Evolutionary conservation across 2,113 vertebrate species (phyloP).

Genomic region (Formicarius rufipectus): DNA sequence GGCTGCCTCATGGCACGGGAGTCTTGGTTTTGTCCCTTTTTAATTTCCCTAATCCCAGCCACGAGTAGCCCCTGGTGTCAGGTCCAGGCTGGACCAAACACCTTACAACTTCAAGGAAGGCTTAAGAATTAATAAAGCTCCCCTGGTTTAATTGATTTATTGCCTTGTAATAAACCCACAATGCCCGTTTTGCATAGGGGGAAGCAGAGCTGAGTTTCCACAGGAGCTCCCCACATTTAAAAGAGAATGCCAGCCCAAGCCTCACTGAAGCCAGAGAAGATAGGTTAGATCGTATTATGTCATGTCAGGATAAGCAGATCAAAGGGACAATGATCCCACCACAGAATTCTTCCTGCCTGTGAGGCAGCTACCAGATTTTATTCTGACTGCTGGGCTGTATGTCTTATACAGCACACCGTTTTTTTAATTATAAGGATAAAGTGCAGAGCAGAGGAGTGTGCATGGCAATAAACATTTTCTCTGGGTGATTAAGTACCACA

Average conservation of each 20-base stretch:
- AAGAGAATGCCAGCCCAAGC: not conserved
- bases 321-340: not conserved
- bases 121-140: no score
- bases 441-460: not conserved
- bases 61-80: no score
- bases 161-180: no score
- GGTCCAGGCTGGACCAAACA: no score
- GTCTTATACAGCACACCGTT: fast-evolving
- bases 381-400: not conserved
- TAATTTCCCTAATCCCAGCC: no score
- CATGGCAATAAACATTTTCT: not conserved
- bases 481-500: not conserved
- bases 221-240: not conserved
- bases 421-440: not conserved
- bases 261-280: not conserved
- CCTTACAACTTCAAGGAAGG: no score
- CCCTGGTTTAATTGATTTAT: no score
- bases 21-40: no score
- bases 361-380: not conserved
- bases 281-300: not conserved
- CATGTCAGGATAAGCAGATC: not conserved
- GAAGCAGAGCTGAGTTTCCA: not conserved
- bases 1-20: no score
- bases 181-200: no score
- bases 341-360: not conserved